Evolutionary conservation across 2,797 vertebrate species (phyloP), one percentile per base, ranked within the genome.

Genomic region (Philypnodon macrostomus): DNA sequence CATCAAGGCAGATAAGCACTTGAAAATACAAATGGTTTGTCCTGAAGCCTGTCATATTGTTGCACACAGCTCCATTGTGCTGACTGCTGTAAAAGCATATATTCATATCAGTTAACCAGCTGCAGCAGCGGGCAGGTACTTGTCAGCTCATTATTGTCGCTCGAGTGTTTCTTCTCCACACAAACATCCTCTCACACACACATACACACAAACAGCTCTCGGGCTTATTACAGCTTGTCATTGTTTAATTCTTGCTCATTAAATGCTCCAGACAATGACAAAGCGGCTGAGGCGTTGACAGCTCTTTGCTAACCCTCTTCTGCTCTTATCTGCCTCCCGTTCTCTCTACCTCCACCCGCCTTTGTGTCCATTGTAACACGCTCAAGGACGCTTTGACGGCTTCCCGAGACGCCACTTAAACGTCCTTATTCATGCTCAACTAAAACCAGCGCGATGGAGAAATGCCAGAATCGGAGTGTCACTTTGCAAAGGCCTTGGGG

Each of bases 201-300:
- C 50, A 33, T 13, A 40, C 34, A 19, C 48, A 51, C 58, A 58
- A 33, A 34, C 50, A 9, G 47, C 80, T 71, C 75, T n/a, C 65
- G 65, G 85, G 85, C 79, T 87, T 87, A 88, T 87, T 86, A 87
- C 65, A 38, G 71, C 55, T 72, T 83, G 81, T 86, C 86, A 84
- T 85, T 85, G 80, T 89, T 86, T 88, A 82, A 88, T 88, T 87
- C 75, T 70, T 70, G 74, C 83, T 86, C 85, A 86, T 88, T 88
- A 88, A 87, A 86, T 39, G 68, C 81, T 64, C 49, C 69, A 77
- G 79, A 85, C 87, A 87, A 83, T 85, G 85, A 87, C 83, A 76
- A 83, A 85, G 82, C 61, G 45, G 79, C 67, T 79, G 70, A 70
- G 68, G n/a, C n/a, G n/a, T n/a, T n/a, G n/a, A n/a, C n/a, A n/a